Evolutionary conservation across 2,888 invertebrate genomes (phyloP).

Genomic region (Blastobasis adustella): DNA sequence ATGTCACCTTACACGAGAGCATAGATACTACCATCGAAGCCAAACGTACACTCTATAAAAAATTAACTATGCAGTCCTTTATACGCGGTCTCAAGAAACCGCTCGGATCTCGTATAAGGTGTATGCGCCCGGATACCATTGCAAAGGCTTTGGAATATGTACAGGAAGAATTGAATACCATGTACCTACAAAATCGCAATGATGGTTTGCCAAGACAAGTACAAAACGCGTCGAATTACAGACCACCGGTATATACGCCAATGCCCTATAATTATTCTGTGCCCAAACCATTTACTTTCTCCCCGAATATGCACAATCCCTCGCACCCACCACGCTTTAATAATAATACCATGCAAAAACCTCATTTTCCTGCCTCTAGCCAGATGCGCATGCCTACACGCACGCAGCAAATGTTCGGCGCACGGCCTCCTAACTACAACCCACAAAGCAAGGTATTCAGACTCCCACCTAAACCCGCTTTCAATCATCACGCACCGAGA

Average conservation of each 20-base stretch:
- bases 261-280: too few relatives aligned
- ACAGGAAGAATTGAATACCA: slow-evolving; percentile 11
- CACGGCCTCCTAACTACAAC: slow-evolving; percentile 2
- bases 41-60: slow-evolving; percentile 7
- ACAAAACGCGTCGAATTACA: too few relatives aligned
- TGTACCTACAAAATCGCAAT: slow-evolving; percentile 12
- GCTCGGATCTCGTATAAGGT: slow-evolving; percentile 5
- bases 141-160: slow-evolving; percentile 13
- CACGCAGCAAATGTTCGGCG: slow-evolving; percentile 3
- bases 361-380: too few relatives aligned
- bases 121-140: slow-evolving; percentile 5
- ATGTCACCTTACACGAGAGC: slow-evolving; percentile 6
- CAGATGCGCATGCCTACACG: neutral
- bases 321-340: slow-evolving; percentile 1
- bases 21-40: slow-evolving; percentile 5
- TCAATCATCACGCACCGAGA: neutral
- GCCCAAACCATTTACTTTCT: neutral
- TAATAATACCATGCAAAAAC: neutral
- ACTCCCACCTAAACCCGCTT: neutral
- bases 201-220: neutral
- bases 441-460: neutral
- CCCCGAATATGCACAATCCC: neutral
- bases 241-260: too few relatives aligned
- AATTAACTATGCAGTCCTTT: slow-evolving; percentile 4
- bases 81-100: slow-evolving; percentile 7